Conservation (phyloP, 2,797 vertebrate genomes). For the Hydrophis major region DNA sequence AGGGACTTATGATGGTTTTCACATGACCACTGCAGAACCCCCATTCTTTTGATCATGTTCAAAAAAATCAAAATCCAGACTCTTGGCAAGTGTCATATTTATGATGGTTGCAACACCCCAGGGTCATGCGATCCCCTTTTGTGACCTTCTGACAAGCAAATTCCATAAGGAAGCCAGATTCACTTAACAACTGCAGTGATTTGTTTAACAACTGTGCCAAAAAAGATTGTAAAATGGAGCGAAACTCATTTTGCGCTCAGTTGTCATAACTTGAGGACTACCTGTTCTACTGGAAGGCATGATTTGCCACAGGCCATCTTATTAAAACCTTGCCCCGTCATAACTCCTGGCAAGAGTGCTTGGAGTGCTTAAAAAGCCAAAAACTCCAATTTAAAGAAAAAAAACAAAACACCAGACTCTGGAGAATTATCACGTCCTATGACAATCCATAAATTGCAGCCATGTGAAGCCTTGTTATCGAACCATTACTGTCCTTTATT, state of each 20-base stretch:
- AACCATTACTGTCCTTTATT: conserved; percentile 11
- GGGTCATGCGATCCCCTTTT: not conserved
- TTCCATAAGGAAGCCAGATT: not conserved
- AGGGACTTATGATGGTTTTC: not conserved
- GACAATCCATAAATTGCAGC: not conserved
- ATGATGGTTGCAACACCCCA: not conserved
- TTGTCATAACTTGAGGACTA: not conserved
- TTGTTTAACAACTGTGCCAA: not conserved
- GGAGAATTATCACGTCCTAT: too few species aligned
- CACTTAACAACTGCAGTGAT: not conserved
- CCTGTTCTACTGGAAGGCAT: not conserved
- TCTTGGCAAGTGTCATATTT: not conserved
- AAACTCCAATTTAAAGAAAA: not conserved
- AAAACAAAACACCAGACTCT: too few species aligned
- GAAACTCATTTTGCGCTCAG: not conserved
- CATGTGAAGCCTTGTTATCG: not conserved
- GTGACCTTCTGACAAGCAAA: not conserved
- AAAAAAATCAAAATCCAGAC: not conserved
- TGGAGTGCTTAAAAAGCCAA: not conserved
- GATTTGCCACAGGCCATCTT: not conserved
- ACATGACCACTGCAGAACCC: not conserved
- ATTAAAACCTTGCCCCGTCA: not conserved
- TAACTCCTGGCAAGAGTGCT: not conserved
- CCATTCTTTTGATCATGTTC: too few species aligned
- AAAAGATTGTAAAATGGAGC: not conserved